Conservation (phyloP, 2,113 vertebrate species). For the Puffinus mauretanicus region DNA sequence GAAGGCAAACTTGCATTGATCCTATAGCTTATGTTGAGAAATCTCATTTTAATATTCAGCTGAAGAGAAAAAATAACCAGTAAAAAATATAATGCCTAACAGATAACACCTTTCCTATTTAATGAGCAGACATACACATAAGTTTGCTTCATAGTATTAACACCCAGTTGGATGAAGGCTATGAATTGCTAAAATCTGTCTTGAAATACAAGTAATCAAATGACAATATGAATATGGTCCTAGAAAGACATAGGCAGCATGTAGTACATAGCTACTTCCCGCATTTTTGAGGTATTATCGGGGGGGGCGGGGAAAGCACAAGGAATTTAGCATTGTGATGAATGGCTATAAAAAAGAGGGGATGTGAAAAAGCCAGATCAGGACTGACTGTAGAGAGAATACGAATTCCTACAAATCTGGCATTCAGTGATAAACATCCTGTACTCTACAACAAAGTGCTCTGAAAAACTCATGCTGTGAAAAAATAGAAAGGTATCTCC, state of each 20-base stretch:
- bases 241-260: neutral
- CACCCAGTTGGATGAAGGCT: neutral
- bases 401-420: neutral
- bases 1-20: neutral
- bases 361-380: neutral
- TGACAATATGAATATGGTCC: neutral
- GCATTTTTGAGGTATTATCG: neutral
- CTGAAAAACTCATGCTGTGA: neutral
- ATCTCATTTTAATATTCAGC: neutral
- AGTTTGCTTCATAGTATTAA: neutral
- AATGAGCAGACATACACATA: accelerated
- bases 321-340: neutral
- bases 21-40: neutral
- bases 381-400: neutral
- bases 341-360: neutral
- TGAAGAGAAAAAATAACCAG: neutral
- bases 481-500: neutral
- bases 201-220: neutral
- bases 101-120: neutral
- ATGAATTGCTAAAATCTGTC: neutral
- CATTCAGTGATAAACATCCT: neutral
- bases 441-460: neutral
- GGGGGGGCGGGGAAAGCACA: neutral
- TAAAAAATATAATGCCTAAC: neutral
- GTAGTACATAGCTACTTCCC: neutral